Evolutionary conservation across 1,140 invertebrate genomes (phyloP).

Genomic region (Brachionus plicatilis): DNA sequence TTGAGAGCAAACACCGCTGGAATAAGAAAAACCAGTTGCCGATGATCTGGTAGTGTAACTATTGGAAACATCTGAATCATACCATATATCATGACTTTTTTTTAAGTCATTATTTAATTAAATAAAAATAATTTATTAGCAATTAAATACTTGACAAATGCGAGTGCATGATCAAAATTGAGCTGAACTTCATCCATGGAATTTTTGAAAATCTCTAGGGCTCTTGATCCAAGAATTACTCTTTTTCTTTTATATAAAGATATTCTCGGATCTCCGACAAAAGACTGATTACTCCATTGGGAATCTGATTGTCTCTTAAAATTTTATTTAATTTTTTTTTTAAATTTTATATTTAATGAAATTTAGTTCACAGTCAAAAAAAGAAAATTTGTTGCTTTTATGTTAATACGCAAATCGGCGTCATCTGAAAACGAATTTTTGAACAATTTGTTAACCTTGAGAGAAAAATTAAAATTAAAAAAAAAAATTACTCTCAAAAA

Average conservation of each 20-base stretch:
- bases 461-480: background rate
- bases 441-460: background rate
- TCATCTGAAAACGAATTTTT: background rate
- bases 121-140: background rate
- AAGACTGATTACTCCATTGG: background rate
- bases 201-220: background rate
- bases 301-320: background rate
- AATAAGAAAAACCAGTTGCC: background rate
- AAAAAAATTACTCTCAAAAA: background rate
- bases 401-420: background rate
- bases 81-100: background rate
- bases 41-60: background rate
- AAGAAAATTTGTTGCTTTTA: background rate
- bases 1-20: background rate
- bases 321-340: background rate
- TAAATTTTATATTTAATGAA: background rate
- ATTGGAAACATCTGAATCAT: background rate
- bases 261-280: background rate
- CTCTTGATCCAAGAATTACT: background rate
- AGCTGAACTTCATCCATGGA: background rate
- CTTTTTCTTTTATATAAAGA: background rate
- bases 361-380: background rate
- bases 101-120: background rate
- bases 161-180: background rate
- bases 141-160: background rate